A percentile compares a stretch with the other conserved stretches of the same genome.
These are phyloP conservation scores for Psilanteris sp. DNA, from an alignment of 1,140 invertebrate genomes.

Conservation along the genomic window DNA sequence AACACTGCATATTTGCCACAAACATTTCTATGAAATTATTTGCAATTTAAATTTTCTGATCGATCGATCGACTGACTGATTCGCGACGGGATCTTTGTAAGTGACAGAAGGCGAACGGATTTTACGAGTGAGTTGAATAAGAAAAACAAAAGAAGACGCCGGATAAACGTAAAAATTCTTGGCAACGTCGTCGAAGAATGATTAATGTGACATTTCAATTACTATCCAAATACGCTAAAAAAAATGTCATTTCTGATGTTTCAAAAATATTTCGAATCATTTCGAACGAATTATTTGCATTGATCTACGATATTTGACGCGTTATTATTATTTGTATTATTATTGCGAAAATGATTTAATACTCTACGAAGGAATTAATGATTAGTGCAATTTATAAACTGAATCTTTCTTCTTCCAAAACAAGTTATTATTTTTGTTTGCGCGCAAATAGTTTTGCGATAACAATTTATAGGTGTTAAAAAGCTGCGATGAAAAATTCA, in stretches of 20 bases:
- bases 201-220: slow-evolving; percentile 1
- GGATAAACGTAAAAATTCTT: slow-evolving; percentile 57
- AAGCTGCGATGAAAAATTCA: slow-evolving; percentile 25
- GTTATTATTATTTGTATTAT: too few species aligned
- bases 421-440: too few species aligned
- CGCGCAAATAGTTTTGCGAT: too few species aligned
- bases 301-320: too few species aligned
- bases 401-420: too few species aligned
- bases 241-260: too few species aligned
- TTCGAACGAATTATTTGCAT: too few species aligned
- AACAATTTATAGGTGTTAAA: slow-evolving; percentile 33
- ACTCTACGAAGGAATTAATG: too few species aligned
- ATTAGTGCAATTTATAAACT: too few species aligned
- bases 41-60: slow-evolving; percentile 24
- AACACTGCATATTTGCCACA: neutral
- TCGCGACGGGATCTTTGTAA: slow-evolving; percentile 34
- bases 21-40: slow-evolving; percentile 24
- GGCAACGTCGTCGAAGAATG: slow-evolving; percentile 2
- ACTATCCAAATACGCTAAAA: slow-evolving; percentile 33
- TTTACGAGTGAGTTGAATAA: slow-evolving; percentile 21
- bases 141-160: slow-evolving; percentile 65
- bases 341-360: too few species aligned
- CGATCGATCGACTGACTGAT: slow-evolving; percentile 17
- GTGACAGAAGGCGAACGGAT: slow-evolving; percentile 20
- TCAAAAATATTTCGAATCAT: too few species aligned